Conservation (phyloP, 2,888 invertebrate species). For the Pristionchus entomophagus region DNA sequence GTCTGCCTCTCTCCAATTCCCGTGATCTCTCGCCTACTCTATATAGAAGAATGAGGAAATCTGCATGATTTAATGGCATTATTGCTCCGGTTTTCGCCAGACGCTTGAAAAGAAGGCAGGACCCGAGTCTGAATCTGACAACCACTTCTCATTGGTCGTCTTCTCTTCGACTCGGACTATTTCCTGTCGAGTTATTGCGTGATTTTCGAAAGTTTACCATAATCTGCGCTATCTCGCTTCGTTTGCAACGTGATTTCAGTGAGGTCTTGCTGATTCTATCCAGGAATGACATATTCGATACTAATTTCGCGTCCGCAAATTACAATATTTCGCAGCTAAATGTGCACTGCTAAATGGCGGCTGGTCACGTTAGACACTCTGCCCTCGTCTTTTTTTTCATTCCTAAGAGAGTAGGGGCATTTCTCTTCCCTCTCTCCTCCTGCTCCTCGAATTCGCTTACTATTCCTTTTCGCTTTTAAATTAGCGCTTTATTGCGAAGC, state of each 20-base stretch:
- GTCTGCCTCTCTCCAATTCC: neutral
- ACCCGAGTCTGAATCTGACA: neutral
- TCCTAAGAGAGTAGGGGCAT: conserved; percentile 32
- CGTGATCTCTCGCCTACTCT: neutral
- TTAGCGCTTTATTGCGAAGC: conserved; percentile 31
- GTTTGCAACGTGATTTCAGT: too few species aligned
- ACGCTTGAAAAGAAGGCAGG: neutral
- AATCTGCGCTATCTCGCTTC: too few species aligned
- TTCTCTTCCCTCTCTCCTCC: neutral
- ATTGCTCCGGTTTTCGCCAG: neutral
- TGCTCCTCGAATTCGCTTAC: neutral
- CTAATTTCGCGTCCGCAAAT: neutral
- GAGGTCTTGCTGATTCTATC: too few species aligned
- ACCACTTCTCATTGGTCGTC: too few species aligned
- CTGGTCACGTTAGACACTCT: conserved; percentile 7
- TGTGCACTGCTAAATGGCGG: conserved; percentile 13
- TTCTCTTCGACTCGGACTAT: too few species aligned
- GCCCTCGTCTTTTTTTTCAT: neutral
- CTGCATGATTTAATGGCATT: neutral
- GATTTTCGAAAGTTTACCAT: too few species aligned
- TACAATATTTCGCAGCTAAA: neutral
- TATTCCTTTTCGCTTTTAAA: conserved; percentile 19
- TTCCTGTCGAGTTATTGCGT: too few species aligned
- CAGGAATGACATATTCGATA: too few species aligned
- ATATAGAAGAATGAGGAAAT: neutral